Conservation (phyloP, 2,113 vertebrate species). For the Falcunculus frontatus region DNA sequence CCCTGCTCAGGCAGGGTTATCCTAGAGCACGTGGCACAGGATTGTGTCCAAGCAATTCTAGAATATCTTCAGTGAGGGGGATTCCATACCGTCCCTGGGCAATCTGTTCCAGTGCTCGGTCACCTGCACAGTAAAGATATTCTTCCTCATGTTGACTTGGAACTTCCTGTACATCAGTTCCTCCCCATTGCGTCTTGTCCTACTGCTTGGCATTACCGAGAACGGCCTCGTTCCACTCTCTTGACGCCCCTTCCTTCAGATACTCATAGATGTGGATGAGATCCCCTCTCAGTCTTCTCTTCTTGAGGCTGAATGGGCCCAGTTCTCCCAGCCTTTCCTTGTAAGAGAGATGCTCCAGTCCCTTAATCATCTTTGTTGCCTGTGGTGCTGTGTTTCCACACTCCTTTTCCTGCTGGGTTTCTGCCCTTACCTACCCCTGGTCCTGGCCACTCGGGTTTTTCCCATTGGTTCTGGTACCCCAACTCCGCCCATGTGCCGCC, state of each 20-base stretch:
- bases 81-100: neutral
- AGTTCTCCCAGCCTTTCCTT: neutral
- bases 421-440: too few relatives aligned
- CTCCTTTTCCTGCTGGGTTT: too few relatives aligned
- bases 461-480: too few relatives aligned
- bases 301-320: neutral
- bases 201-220: neutral
- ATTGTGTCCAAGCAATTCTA: neutral
- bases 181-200: neutral
- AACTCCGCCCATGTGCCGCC: too few relatives aligned
- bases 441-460: too few relatives aligned
- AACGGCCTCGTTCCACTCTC: accelerated
- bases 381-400: too few relatives aligned
- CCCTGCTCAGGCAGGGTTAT: neutral
- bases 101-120: accelerated
- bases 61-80: neutral
- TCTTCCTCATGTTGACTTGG: neutral
- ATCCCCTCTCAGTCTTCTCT: neutral
- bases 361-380: neutral
- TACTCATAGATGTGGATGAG: accelerated
- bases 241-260: neutral
- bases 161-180: neutral
- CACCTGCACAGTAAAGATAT: accelerated
- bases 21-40: neutral
- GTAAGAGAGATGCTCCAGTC: neutral